Percentiles rank a stretch among this genome's conserved stretches.
Conservation (phyloP, 2,888 invertebrate genomes). For the Dermolepida albohirtum region DNA sequence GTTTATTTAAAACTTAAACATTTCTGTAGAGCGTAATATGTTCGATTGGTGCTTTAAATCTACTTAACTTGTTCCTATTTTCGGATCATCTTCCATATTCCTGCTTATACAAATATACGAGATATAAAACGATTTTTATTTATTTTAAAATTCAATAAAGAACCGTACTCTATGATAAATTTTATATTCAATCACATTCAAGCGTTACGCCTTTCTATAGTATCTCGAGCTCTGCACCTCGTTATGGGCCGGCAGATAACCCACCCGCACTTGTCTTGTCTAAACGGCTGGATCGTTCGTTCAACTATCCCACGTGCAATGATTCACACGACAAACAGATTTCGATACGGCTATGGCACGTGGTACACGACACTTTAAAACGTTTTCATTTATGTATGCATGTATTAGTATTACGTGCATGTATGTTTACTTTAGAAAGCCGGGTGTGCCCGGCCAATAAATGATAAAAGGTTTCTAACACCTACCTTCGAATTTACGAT, state of each 20-base stretch:
- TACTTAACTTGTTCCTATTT: too few species aligned
- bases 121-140: too few species aligned
- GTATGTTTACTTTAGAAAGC: constrained; percentile 21
- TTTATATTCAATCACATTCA: too few species aligned
- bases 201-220: not conserved
- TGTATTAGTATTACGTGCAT: constrained; percentile 2
- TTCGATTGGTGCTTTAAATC: too few species aligned
- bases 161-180: not conserved
- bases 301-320: constrained; percentile 31
- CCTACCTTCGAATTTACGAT: constrained; percentile 29
- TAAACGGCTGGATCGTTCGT: constrained; percentile 10
- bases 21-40: too few species aligned
- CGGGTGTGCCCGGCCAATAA: constrained; percentile 35
- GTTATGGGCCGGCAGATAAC: constrained; percentile 2
- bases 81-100: too few species aligned
- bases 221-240: not conserved
- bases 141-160: not conserved
- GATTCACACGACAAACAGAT: constrained; percentile 24
- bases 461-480: constrained; percentile 34
- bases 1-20: too few species aligned
- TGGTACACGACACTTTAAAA: constrained; percentile 21
- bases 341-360: constrained; percentile 12
- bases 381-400: constrained; percentile 21
- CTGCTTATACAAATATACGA: too few species aligned
- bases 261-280: constrained; percentile 36